Evolutionary conservation across 2,113 vertebrate species (phyloP), one percentile per base, ranked within the genome.

Genomic region (Corapipo altera): DNA sequence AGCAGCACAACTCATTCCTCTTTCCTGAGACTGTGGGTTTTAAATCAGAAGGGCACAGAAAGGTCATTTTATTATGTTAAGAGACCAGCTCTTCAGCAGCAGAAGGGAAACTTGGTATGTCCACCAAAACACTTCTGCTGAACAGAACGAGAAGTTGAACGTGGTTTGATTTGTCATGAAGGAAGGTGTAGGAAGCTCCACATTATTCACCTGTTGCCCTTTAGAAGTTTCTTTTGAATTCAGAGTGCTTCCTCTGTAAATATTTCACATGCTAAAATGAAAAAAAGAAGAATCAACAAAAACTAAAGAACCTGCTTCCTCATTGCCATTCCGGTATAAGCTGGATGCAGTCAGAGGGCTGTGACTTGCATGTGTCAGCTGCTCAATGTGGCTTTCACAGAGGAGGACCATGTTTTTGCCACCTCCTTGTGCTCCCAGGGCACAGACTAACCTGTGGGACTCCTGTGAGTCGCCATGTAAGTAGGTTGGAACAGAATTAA

Each of bases 371-470:
- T 5, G 0, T 1, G 23, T 76, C 12, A 7, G 22, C 44, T 37
- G 41, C 41, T 69, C 2, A 0, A 3, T 67, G 33, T 27, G 51
- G 46, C 37, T 75, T 77, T 73, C 33, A 8, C 4, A 13, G 35
- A 81, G 49, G 22, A 70, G 44, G 15, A 44, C 1, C 0, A 28
- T 5, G 0, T 3, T 64, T 61, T 37, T 5, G 1, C 44, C 48
- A 55, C 28, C 54, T 51, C 35, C 41, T 41, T 16, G 46, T 70
- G 65, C 51, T 76, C 55, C 76, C 1, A 6, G 41, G 65, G 22
- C 81, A 84, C 43, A 51, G 48, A 23, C 26, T 66, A 44, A 51
- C 35, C 52, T 55, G 43, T 62, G 67, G 41, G 49, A 70, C 32
- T 75, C 49, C 39, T 21, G 6, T 58, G 48, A 85, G 52, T 80